Evolutionary conservation across 2,797 vertebrate genomes (phyloP), one percentile per base, ranked within the genome.

Genomic region (Semaprochilodus insignis): DNA sequence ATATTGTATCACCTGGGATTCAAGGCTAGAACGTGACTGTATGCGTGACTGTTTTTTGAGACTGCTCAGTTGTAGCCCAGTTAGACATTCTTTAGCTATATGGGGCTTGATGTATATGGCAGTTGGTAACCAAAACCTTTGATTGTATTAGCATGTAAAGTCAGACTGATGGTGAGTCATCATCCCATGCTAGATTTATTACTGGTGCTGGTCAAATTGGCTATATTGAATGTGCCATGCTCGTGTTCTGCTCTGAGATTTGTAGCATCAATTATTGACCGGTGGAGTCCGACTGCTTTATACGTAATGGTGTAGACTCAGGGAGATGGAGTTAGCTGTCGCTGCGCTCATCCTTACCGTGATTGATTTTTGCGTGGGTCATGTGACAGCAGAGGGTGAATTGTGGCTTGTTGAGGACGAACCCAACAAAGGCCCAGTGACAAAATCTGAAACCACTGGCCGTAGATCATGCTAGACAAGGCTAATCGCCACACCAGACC

Each of bases 391-490:
- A 13, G 13, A 19, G 1, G 59, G 36, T 80, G 76, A 88, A 70
- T 80, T 83, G 76, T 80, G 83, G 78, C 23, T 62, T 75, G 63
- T 55, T 51, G 19, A 62, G 60, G 31, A 36, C 16, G 34, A 19
- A 13, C 31, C 65, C 65, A 19, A 66, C 31, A 66, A 7, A 66
- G 7, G 65, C 31, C 8, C 70, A 27, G 70, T 83, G 72, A 83
- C 67, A 23, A 13, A 85, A 75, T 59, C 69, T 80, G 74, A 85
- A 19, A 19, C n/a, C 14, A 69, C 23, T 54, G 71, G 57, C 67
- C 55, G 25, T 88, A 74, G 76, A 86, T 88, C 78, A 80, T 25
- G 23, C 31, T 2, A 60, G 60, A 85, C 71, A 52, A 71, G 77
- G 80, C 80, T 76, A 57, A 52, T 81, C 48, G 59, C 10, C 15